A percentile compares a stretch with the other conserved stretches of the same genome.
These are phyloP conservation scores for Diplogasteroides magnus DNA, from an alignment of 1,140 invertebrate genomes.

Conservation along the genomic window DNA sequence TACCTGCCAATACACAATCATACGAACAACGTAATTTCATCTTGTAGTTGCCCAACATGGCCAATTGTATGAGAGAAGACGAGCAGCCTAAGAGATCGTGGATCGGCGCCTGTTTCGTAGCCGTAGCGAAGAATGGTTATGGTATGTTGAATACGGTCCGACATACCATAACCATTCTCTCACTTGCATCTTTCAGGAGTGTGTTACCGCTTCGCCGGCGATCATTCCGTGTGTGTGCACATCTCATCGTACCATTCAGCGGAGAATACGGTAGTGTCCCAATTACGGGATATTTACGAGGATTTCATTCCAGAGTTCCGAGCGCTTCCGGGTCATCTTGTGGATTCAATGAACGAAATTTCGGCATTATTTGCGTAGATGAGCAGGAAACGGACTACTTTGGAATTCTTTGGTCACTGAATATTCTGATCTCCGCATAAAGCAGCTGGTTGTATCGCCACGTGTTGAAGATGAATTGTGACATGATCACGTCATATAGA, in stretches of 20 bases:
- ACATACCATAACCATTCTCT: too few relatives aligned
- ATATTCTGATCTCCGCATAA: too few relatives aligned
- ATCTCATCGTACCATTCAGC: constrained; percentile 19
- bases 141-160: too few relatives aligned
- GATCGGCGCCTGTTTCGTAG: constrained; percentile 39
- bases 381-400: too few relatives aligned
- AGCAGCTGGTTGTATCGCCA: too few relatives aligned
- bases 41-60: constrained; percentile 34
- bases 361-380: constrained; percentile 32
- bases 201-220: constrained; percentile 41
- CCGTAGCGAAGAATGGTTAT: constrained; percentile 36
- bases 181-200: too few relatives aligned
- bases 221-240: constrained; percentile 29
- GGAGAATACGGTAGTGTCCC: too few relatives aligned
- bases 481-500: too few relatives aligned
- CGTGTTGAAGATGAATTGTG: too few relatives aligned
- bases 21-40: neutral
- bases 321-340: constrained; percentile 28
- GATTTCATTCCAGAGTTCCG: constrained; percentile 28
- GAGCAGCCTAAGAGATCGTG: constrained; percentile 17
- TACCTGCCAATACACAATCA: too few relatives aligned
- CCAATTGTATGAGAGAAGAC: constrained; percentile 38
- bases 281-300: too few relatives aligned
- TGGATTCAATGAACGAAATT: constrained; percentile 35
- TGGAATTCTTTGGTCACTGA: too few relatives aligned